Evolutionary conservation across 1,140 invertebrate genomes (phyloP), one percentile per base, ranked within the genome.

Genomic region (Pemphigus obesinymphae): DNA sequence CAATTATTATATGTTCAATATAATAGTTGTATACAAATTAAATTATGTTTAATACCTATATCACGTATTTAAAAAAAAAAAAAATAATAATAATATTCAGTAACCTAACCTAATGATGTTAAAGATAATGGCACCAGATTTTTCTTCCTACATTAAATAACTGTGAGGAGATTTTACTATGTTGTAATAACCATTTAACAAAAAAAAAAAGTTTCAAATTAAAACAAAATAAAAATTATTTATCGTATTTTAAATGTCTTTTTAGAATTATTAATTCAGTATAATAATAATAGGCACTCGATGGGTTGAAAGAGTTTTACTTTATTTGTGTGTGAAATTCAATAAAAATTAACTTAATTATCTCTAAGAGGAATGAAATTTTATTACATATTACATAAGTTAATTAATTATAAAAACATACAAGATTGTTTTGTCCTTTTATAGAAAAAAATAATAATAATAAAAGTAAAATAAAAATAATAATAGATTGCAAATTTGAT

Each of bases 331-430:
- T 40, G 31, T 58, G 40, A 55, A 55, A 61, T 58, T 23, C 58
- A 78, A 78, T 58, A 78, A 23, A 75, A 78, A 34, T 78, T 26
- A 78, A 45, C 76, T 63, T 80, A 63, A 63, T 40, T n/a, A n/a
- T 45, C 55, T 45, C 55, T 80, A 80, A 61, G 55, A 80, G 76
- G 76, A 80, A 80, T 80, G 76, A 63, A 80, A 78, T 63, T 63
- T 58, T 80, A 80, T 63, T 80, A 80, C 23, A 26, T 31, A 50
- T 10, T 23, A 43, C 20, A 72, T 72, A 73, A 26, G 31, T 80
- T 61, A 61, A 50, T 76, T 58, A 61, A 31, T 80, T 13, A 63
- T 80, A 80, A 80, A 80, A 80, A 80, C 76, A 61, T 80, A 73
- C 72, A 55, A 55, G 23, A 63, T 45, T 63, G 50, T 55, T 78